phyloP scores from a whole-genome alignment of 2,888 invertebrate genomes.

The Synergus japonicus region DNA sequence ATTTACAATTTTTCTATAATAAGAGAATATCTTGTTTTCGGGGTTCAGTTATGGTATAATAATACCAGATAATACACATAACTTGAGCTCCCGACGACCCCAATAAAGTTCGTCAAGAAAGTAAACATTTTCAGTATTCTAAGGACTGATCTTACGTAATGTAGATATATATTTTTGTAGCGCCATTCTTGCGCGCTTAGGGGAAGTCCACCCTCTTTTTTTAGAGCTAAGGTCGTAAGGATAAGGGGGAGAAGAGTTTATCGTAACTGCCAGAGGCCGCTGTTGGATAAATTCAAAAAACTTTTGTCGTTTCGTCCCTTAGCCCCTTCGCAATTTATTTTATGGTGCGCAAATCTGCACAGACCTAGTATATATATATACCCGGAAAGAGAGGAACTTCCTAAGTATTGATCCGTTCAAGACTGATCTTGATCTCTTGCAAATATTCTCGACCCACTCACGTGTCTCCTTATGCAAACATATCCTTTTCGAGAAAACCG shows the following conservation, averaged over 20 bases:
- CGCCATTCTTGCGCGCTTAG: background rate
- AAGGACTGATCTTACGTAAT: slow-evolving; percentile 17
- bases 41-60: background rate
- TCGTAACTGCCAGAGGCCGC: background rate
- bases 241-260: background rate
- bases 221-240: background rate
- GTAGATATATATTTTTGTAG: slow-evolving; percentile 3
- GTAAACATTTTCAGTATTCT: slow-evolving; percentile 5
- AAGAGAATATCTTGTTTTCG: background rate
- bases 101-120: background rate
- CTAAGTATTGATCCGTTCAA: background rate
- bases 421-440: background rate
- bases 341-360: slow-evolving; percentile 8
- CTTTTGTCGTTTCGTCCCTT: background rate
- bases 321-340: slow-evolving; percentile 7
- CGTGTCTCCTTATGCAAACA: background rate
- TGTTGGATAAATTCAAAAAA: slow-evolving; percentile 9
- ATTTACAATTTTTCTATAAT: background rate
- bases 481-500: no score
- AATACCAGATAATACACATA: background rate
- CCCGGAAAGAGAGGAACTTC: background rate
- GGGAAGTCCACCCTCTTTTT: slow-evolving; percentile 5
- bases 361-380: background rate
- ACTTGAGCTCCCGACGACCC: background rate
- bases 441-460: background rate